phyloP scores from a whole-genome alignment of 2,797 vertebrate genomes.

The Pangasius macronema region DNA sequence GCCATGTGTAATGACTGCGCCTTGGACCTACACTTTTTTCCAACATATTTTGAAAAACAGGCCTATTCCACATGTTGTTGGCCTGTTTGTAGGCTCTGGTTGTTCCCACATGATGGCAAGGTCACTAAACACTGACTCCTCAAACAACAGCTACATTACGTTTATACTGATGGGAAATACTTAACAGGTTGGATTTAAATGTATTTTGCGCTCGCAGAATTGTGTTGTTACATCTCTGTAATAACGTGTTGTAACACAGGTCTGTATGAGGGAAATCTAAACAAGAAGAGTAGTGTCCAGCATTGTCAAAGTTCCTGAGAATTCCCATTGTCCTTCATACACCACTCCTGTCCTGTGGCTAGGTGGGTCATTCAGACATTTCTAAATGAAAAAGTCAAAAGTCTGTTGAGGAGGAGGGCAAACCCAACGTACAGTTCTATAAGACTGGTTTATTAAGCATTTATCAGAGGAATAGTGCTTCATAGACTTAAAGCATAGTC shows the following conservation, averaged over 20 bases:
- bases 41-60: background rate
- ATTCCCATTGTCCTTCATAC: background rate
- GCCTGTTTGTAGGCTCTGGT: no score
- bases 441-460: background rate
- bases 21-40: background rate
- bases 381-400: background rate
- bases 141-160: background rate
- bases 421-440: background rate
- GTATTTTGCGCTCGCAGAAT: background rate
- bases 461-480: conserved; percentile 6
- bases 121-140: background rate
- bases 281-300: no score
- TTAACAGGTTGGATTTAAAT: background rate
- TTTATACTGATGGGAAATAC: background rate
- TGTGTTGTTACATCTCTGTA: no score
- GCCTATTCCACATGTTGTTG: background rate
- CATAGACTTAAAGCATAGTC: background rate
- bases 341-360: background rate
- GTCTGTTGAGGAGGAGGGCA: background rate
- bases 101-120: background rate
- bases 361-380: background rate
- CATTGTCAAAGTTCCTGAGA: background rate
- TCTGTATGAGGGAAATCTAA: no score
- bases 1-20: background rate
- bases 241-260: no score